Base-by-base conservation (phyloP, 2,888 invertebrate genomes). In the Ophion ellenae region DNA sequence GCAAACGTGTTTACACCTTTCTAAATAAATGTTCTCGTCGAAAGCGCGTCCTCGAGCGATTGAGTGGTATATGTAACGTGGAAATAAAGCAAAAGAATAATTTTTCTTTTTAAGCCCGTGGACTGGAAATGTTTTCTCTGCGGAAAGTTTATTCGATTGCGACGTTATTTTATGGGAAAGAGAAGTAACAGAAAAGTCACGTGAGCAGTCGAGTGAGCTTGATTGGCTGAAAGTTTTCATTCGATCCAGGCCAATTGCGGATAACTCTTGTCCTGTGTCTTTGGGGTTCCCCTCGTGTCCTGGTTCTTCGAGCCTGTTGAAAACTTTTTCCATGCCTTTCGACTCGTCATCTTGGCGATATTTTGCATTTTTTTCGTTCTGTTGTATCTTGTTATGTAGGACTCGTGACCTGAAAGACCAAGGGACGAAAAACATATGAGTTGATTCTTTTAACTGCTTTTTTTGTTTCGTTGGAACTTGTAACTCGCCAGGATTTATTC, bases 401-500 rank as follows among this genome's bases (percentile, higher is more conserved):
- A 91, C 59, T 94, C 92, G 76, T 94, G 94, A 53, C 94, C 94
- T 86, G 28, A 28, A 67, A 74, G 2, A 28, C 57, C 57, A 36
- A 10, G 14, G 75, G 14, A 24, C 20, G 6, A 17, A 59, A 36
- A n/a, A n/a, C 32, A 3, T 24, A 66, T 71, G 57, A 14, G 61
- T 74, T 69, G 1, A 93, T 71, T n/a, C 3, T 5, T 75, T 64
- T 45, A 47, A 40, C 40, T 40, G 36, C 3, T 71, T 32, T 28
- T 17, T 14, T 24, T 61, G 20, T 63, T 45, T 45, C 10, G 17
- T 20, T 6, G 53, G 45, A 47, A 9, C 91, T 28, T 94, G 94
- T 5, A 32, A 74, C 90, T 96, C 96, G 71, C 97, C 97, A 0
- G 97, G 97, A 94, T 97, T 97, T 81, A 96, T 93, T 2, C 97